These are phyloP conservation scores for Parochlus steinenii DNA, from an alignment of 2,888 invertebrate genomes.

Conservation along the genomic window DNA sequence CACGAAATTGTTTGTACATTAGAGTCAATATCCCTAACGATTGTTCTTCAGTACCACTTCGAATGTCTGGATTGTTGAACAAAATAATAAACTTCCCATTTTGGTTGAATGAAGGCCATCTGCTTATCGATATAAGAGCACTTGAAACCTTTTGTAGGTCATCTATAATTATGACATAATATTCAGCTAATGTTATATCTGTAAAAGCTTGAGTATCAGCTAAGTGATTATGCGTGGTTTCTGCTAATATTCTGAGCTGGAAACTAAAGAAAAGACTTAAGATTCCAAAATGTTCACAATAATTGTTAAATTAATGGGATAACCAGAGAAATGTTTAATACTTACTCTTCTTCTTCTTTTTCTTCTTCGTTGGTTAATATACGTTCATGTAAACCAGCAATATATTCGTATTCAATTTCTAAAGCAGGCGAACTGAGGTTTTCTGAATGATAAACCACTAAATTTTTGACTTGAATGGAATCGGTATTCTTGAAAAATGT, in stretches of 20 bases:
- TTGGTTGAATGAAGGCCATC: conserved; percentile 26
- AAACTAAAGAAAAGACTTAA: conserved; percentile 6
- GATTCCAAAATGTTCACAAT: background rate
- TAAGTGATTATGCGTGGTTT: background rate
- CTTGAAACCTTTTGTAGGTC: background rate
- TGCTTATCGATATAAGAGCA: conserved; percentile 17
- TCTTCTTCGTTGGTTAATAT: background rate
- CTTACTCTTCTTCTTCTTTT: conserved; percentile 18
- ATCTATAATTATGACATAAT: conserved; percentile 25
- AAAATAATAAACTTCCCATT: conserved; percentile 26
- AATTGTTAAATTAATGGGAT: background rate
- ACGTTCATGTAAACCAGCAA: conserved; percentile 22
- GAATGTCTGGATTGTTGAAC: conserved; percentile 20
- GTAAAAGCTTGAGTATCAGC: background rate
- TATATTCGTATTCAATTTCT: conserved; percentile 24
- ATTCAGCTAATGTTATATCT: conserved; percentile 19
- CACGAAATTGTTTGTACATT: conserved; percentile 21
- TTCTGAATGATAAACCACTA: conserved; percentile 20
- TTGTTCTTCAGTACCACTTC: conserved; percentile 14
- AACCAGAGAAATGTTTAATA: conserved; percentile 1
- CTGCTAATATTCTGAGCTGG: conserved; percentile 12
- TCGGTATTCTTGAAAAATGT: conserved; percentile 11
- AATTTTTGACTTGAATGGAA: conserved; percentile 16
- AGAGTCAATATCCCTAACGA: conserved; percentile 20
- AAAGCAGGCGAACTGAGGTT: conserved; percentile 26